Conservation (phyloP, 2,888 invertebrate species). For the Chloromyia formosa region DNA sequence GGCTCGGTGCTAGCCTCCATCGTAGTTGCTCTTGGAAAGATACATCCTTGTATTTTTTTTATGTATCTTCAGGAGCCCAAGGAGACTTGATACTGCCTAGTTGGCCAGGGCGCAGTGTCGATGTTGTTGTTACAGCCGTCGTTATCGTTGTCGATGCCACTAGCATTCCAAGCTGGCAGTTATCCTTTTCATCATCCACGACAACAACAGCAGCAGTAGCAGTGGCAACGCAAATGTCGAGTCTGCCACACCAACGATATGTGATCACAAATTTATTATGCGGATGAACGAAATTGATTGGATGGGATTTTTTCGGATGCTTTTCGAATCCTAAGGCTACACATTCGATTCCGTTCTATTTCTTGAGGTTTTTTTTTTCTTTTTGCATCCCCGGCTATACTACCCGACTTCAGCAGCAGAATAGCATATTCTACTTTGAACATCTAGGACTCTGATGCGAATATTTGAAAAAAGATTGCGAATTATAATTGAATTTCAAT, state of each 20-base stretch:
- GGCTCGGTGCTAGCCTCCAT: background rate
- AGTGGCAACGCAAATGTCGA: background rate
- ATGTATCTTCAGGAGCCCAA: background rate
- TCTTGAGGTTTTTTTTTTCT: background rate
- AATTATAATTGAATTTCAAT: constrained; percentile 31
- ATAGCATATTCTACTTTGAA: background rate
- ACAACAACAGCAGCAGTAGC: background rate
- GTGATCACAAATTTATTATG: constrained; percentile 43
- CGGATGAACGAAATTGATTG: constrained; percentile 46
- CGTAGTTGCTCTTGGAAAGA: background rate
- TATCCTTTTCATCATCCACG: background rate
- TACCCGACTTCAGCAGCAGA: background rate
- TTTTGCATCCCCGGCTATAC: background rate
- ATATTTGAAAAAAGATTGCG: constrained; percentile 12
- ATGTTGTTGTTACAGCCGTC: background rate
- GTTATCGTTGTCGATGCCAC: background rate
- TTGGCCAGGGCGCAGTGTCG: background rate
- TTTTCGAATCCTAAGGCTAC: background rate
- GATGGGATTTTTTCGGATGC: constrained; percentile 29
- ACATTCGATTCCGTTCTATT: no score
- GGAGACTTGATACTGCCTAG: background rate
- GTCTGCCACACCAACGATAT: constrained; percentile 20
- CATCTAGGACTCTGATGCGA: constrained; percentile 8
- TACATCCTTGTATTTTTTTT: background rate
- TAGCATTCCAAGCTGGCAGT: background rate